Conservation (phyloP, 2,113 vertebrate species). For the Peromyscus maniculatus region DNA sequence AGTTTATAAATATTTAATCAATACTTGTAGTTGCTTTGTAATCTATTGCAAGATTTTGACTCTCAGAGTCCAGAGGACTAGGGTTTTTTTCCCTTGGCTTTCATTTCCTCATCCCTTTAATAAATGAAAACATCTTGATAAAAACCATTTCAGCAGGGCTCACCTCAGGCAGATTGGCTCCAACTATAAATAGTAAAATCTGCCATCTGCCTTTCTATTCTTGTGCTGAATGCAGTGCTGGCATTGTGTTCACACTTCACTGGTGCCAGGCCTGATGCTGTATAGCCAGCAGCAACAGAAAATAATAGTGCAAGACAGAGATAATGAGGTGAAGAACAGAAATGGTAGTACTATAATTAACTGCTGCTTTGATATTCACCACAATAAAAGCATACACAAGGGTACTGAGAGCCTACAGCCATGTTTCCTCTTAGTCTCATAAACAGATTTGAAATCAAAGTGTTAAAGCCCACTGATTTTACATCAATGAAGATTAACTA, state of each 20-base stretch:
- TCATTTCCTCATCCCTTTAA: slow-evolving; percentile 69
- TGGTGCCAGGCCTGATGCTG: slow-evolving; percentile 82
- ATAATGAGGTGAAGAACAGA: slow-evolving; percentile 83
- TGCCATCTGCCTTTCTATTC: slow-evolving; percentile 88
- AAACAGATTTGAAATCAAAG: slow-evolving; percentile 58
- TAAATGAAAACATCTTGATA: slow-evolving; percentile 76
- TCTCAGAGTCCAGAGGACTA: slow-evolving; percentile 63
- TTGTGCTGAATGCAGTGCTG: slow-evolving; percentile 78
- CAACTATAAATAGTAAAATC: slow-evolving; percentile 88
- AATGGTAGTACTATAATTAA: slow-evolving; percentile 81
- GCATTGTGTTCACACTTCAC: slow-evolving; percentile 75
- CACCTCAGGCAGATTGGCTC: slow-evolving; percentile 81
- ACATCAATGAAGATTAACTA: slow-evolving; percentile 69
- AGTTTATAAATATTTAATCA: slow-evolving; percentile 55
- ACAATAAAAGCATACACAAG: slow-evolving; percentile 60
- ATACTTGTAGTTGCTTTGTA: slow-evolving; percentile 23
- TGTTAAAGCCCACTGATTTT: slow-evolving; percentile 43
- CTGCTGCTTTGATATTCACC: slow-evolving; percentile 75
- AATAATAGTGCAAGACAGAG: slow-evolving; percentile 80
- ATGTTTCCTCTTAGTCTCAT: slow-evolving; percentile 22
- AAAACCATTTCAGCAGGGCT: slow-evolving; percentile 77
- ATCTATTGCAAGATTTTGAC: slow-evolving; percentile 54
- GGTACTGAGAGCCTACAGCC: slow-evolving; percentile 51
- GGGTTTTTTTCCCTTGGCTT: slow-evolving; percentile 35
- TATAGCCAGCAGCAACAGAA: slow-evolving; percentile 76